phyloP scores from a whole-genome alignment of 2,113 vertebrate genomes.

The Prunella fulvescens region DNA sequence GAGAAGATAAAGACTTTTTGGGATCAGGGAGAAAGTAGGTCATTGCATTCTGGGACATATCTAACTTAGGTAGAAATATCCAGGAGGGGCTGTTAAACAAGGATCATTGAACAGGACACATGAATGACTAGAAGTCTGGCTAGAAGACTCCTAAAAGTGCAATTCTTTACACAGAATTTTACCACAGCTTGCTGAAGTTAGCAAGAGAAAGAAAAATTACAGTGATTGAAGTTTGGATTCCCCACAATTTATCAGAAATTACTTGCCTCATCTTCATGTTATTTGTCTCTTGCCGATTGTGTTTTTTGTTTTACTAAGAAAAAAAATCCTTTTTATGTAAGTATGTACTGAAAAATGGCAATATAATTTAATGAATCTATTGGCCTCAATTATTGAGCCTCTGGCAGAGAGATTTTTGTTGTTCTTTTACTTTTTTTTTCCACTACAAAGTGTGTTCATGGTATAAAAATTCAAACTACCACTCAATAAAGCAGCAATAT shows the following conservation, averaged over 20 bases:
- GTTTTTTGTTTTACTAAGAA: neutral
- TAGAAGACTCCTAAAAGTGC: neutral
- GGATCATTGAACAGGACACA: neutral
- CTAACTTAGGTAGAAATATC: neutral
- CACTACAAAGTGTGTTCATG: neutral
- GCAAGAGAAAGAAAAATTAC: neutral
- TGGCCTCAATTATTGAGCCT: neutral
- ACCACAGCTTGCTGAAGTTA: neutral
- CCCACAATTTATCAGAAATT: neutral
- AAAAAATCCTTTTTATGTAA: neutral
- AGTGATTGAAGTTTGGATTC: neutral
- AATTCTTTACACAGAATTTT: neutral
- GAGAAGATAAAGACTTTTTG: slow-evolving; percentile 1
- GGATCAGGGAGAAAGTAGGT: neutral
- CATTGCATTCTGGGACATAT: slow-evolving; percentile 14
- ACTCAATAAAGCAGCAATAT: neutral
- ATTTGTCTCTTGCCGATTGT: neutral
- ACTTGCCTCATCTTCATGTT: neutral
- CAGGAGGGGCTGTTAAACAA: neutral
- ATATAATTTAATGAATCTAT: neutral
- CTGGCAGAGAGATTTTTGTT: neutral
- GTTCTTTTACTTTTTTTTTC: neutral
- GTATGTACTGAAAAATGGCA: neutral
- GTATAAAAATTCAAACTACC: neutral
- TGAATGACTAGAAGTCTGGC: neutral